phyloP scores from a whole-genome alignment of 2,888 invertebrate species.

The Aphrophora alni region DNA sequence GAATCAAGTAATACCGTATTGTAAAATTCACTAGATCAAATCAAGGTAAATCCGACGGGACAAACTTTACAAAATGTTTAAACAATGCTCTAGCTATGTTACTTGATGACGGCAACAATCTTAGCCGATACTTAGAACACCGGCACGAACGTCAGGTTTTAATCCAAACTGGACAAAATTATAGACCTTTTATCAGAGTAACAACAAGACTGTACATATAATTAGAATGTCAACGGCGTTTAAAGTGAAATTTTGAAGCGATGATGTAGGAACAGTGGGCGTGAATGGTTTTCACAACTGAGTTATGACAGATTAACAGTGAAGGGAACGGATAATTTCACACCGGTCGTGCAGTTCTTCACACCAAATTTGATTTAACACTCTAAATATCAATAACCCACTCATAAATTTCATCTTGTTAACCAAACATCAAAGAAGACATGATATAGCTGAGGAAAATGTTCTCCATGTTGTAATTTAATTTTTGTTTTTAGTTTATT shows the following conservation, averaged over 20 bases:
- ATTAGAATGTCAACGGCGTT: conserved; percentile 4
- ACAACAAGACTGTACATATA: not conserved
- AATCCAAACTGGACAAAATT: not conserved
- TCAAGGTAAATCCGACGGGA: no score
- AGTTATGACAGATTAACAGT: not conserved
- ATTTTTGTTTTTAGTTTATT: no score
- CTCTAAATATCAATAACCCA: not conserved
- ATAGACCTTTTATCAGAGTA: not conserved
- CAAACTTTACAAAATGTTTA: no score
- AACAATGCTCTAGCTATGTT: no score
- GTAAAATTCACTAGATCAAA: no score
- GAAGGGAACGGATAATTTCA: not conserved
- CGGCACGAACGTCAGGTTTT: not conserved
- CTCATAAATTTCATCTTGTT: not conserved
- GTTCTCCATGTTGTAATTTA: no score
- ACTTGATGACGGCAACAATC: not conserved
- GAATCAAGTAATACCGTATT: no score
- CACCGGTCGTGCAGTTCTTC: not conserved
- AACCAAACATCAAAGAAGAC: not conserved
- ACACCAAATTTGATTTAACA: conserved; percentile 9
- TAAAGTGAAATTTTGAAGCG: not conserved
- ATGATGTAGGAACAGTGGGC: not conserved
- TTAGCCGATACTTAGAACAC: not conserved
- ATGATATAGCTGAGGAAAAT: not conserved
- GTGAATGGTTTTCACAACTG: not conserved